A percentile compares a stretch with the other conserved stretches of the same genome.
Conservation (phyloP, 2,113 vertebrate genomes). For the Boleophthalmus pectinirostris region DNA sequence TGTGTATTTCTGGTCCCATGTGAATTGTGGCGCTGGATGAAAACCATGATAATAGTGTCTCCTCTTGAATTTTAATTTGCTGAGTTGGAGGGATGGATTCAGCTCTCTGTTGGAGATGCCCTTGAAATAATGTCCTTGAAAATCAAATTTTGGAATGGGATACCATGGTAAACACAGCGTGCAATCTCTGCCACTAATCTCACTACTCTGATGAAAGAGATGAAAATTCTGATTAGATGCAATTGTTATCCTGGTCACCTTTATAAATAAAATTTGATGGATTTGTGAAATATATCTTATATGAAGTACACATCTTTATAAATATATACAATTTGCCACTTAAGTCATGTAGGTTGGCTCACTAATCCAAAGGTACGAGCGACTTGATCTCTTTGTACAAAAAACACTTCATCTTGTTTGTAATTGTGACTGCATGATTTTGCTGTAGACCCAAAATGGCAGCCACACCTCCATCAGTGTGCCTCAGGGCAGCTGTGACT, state of each 20-base stretch:
- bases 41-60: neutral
- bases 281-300: neutral
- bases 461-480: no score
- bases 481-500: no score
- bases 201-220: neutral
- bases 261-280: neutral
- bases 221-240: neutral
- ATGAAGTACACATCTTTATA: neutral
- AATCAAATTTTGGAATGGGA: conserved; percentile 7
- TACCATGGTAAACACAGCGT: neutral
- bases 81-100: neutral
- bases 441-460: neutral
- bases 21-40: conserved; percentile 1
- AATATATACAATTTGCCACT: neutral
- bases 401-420: neutral
- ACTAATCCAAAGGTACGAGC: neutral
- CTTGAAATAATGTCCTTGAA: conserved; percentile 10
- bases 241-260: neutral
- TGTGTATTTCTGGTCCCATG: neutral
- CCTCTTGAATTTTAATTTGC: conserved; percentile 8
- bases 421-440: neutral
- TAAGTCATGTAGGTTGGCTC: neutral
- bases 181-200: neutral
- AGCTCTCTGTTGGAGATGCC: conserved; percentile 4
- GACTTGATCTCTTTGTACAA: no score